These are phyloP conservation scores for Apodemus sylvaticus DNA, from an alignment of 2,113 vertebrate genomes.

Conservation along the genomic window DNA sequence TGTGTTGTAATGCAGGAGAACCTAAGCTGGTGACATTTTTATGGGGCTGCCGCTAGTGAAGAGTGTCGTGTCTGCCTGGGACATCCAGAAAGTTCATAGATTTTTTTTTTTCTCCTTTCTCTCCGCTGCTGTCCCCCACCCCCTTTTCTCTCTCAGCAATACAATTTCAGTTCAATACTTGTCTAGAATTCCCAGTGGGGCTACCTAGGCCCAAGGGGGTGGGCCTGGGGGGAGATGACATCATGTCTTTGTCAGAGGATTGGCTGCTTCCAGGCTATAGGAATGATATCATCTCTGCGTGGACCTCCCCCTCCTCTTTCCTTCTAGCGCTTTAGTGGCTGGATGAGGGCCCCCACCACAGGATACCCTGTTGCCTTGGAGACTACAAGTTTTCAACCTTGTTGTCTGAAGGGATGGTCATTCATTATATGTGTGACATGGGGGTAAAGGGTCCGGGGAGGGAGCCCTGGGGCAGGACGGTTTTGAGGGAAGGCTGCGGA, in stretches of 20 bases:
- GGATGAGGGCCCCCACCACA: slow-evolving; percentile 74
- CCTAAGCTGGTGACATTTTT: slow-evolving; percentile 90
- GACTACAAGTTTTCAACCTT: slow-evolving; percentile 83
- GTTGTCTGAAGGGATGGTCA: slow-evolving; percentile 87
- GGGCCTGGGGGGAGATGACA: slow-evolving; percentile 85
- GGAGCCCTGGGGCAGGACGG: slow-evolving; percentile 45
- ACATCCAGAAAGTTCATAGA: slow-evolving; percentile 50
- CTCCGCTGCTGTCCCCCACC: neutral
- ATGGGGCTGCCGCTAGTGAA: slow-evolving; percentile 86
- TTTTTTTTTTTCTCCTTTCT: neutral
- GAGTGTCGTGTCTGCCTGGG: slow-evolving; percentile 86
- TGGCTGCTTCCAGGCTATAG: slow-evolving; percentile 86
- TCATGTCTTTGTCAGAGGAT: slow-evolving; percentile 89
- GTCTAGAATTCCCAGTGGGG: slow-evolving; percentile 92
- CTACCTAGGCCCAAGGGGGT: slow-evolving; percentile 84
- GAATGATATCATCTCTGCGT: slow-evolving; percentile 89
- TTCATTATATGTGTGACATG: slow-evolving; percentile 82
- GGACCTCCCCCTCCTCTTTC: slow-evolving; percentile 67
- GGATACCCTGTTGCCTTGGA: slow-evolving; percentile 90
- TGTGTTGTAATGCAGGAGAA: slow-evolving; percentile 77
- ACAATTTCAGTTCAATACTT: slow-evolving; percentile 90
- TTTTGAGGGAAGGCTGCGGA: slow-evolving; percentile 60
- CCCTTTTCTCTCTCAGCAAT: slow-evolving; percentile 70
- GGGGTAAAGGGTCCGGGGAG: slow-evolving; percentile 63
- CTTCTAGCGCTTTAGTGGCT: slow-evolving; percentile 67